Percentiles rank a stretch among this genome's conserved stretches.
Evolutionary conservation across 1,140 invertebrate species (phyloP).

Genomic region (Drosophila kepulauana): DNA sequence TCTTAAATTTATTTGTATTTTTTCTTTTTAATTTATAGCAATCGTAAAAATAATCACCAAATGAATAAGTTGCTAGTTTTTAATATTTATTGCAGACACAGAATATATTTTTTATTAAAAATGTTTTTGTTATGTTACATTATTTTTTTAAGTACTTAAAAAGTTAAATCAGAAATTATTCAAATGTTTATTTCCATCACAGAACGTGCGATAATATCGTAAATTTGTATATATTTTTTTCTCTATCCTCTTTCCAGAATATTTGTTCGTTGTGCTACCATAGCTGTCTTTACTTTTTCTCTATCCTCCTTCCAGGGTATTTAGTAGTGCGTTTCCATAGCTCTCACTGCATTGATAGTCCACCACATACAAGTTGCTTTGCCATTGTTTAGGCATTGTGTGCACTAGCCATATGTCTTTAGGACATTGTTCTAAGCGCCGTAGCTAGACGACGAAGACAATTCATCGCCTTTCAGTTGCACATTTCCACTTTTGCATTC

Average conservation of each 20-base stretch:
- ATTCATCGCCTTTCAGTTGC: conserved; percentile 11
- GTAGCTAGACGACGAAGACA: conserved; percentile 25
- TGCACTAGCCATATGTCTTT: conserved; percentile 28
- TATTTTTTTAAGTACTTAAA: too few species aligned
- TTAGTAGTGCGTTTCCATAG: background rate
- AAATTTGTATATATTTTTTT: too few species aligned
- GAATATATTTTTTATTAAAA: too few species aligned
- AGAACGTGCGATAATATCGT: too few species aligned
- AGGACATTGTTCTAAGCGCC: conserved; percentile 42
- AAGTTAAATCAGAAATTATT: too few species aligned
- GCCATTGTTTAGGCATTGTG: conserved; percentile 32
- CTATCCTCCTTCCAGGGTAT: background rate
- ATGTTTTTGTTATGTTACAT: too few species aligned
- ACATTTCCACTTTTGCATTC: background rate
- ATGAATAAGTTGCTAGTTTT: too few species aligned
- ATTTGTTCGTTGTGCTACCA: background rate
- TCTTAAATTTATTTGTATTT: too few species aligned
- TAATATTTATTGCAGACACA: too few species aligned
- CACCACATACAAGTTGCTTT: conserved; percentile 24
- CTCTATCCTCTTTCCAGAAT: background rate
- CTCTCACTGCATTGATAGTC: conserved; percentile 32
- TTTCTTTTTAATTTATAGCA: too few species aligned
- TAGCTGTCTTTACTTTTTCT: background rate
- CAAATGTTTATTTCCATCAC: too few species aligned
- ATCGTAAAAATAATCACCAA: too few species aligned